Evolutionary conservation across 2,797 vertebrate species (phyloP).

Genomic region (Crax fasciolata): DNA sequence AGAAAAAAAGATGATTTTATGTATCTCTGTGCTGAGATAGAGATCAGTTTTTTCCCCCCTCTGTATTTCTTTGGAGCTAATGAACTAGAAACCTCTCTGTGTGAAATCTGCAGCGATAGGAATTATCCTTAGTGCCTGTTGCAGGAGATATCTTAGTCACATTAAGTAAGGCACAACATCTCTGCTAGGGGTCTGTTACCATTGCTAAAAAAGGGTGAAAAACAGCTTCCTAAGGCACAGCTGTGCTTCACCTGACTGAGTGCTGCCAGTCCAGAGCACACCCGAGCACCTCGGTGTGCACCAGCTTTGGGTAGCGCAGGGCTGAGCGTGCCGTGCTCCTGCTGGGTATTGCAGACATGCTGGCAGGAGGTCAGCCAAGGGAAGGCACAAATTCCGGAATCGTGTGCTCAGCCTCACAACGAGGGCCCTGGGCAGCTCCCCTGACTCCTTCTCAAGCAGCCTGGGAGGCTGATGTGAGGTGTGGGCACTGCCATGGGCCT

Average conservation of each 20-base stretch:
- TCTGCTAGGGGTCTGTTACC: neutral
- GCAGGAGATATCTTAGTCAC: neutral
- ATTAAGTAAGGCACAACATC: neutral
- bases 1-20: neutral
- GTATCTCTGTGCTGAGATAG: neutral
- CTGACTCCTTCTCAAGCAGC: rapidly evolving
- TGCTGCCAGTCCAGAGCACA: neutral
- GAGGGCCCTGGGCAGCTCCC: neutral
- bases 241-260: neutral
- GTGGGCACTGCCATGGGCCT: neutral
- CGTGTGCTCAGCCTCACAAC: neutral
- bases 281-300: rapidly evolving
- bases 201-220: neutral
- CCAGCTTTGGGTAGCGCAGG: neutral
- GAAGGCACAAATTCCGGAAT: rapidly evolving
- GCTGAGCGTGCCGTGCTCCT: rapidly evolving
- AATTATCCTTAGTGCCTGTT: neutral
- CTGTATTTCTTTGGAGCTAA: conserved; percentile 36
- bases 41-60: neutral
- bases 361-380: rapidly evolving
- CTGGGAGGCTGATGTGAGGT: neutral
- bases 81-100: conserved; percentile 10
- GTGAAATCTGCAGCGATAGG: neutral
- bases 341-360: rapidly evolving
- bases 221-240: neutral